Evolutionary conservation across 2,113 vertebrate genomes (phyloP).

Genomic region (Dipodomys ordii): DNA sequence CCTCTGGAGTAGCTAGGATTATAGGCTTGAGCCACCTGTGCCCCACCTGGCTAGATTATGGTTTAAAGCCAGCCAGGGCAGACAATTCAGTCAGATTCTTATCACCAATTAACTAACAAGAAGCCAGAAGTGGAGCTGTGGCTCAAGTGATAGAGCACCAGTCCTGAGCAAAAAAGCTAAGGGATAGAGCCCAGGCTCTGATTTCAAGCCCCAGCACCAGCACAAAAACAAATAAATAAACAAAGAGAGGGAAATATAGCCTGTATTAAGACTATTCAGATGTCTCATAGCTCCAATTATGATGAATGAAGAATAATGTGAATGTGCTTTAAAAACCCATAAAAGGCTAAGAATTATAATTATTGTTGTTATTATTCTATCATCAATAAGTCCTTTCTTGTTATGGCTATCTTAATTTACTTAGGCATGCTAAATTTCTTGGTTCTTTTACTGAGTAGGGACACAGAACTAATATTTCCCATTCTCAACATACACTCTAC

Average conservation of each 20-base stretch:
- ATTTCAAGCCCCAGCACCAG: no score
- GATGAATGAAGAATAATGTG: slow-evolving; percentile 45
- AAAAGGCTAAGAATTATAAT: background rate
- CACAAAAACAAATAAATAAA: no score
- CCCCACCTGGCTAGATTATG: no score
- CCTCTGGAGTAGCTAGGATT: no score
- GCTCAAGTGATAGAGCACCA: no score
- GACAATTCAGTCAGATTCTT: background rate
- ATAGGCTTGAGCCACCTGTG: no score
- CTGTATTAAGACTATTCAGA: slow-evolving; percentile 8
- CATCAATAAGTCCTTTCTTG: slow-evolving; percentile 24
- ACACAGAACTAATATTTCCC: background rate
- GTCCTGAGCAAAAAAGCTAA: no score
- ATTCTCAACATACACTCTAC: slow-evolving; percentile 28
- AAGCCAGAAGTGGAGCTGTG: no score
- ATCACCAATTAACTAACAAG: no score
- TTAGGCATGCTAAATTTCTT: slow-evolving; percentile 5
- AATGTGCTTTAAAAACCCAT: slow-evolving; percentile 44
- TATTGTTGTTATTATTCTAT: slow-evolving; percentile 15
- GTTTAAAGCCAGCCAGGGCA: background rate
- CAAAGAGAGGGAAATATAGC: background rate
- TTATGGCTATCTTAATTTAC: background rate
- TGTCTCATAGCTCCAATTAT: background rate
- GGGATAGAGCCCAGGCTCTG: no score
- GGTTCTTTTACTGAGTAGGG: background rate